These are phyloP conservation scores for Lordiphosa andalusiaca DNA, from an alignment of 2,888 invertebrate genomes.

Conservation along the genomic window DNA sequence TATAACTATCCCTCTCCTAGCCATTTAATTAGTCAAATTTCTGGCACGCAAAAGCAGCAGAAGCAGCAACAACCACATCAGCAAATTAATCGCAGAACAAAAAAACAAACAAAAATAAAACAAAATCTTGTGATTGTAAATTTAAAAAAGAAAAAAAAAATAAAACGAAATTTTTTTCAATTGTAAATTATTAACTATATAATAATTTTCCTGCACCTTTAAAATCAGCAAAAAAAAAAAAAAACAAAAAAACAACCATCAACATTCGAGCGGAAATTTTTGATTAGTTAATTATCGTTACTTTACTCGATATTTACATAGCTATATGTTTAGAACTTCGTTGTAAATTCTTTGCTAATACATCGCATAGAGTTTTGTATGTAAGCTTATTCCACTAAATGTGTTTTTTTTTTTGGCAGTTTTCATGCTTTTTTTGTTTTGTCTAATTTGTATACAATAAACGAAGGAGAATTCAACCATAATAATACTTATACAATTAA, in stretches of 20 bases:
- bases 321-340: conserved; percentile 5
- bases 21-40: conserved; percentile 64
- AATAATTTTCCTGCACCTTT: conserved; percentile 36
- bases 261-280: conserved; percentile 34
- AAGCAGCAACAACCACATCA: conserved; percentile 41
- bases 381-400: conserved; percentile 37
- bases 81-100: conserved; percentile 15
- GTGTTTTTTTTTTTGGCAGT: conserved; percentile 32
- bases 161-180: conserved; percentile 42
- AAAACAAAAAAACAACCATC: no score
- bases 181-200: conserved; percentile 52
- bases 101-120: not conserved
- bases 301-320: conserved; percentile 33
- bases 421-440: conserved; percentile 34
- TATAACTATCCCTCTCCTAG: conserved; percentile 46
- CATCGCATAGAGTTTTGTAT: conserved; percentile 25
- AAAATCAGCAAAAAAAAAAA: conserved; percentile 24
- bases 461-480: conserved; percentile 36
- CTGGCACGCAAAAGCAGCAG: conserved; percentile 49
- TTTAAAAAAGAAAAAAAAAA: conserved; percentile 68
- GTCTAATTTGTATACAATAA: conserved; percentile 53
- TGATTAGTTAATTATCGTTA: conserved; percentile 25
- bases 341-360: conserved; percentile 19
- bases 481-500: conserved; percentile 23
- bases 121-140: conserved; percentile 70